Conservation (phyloP, 2,797 vertebrate genomes). For the Neomorphus geoffroyi region DNA sequence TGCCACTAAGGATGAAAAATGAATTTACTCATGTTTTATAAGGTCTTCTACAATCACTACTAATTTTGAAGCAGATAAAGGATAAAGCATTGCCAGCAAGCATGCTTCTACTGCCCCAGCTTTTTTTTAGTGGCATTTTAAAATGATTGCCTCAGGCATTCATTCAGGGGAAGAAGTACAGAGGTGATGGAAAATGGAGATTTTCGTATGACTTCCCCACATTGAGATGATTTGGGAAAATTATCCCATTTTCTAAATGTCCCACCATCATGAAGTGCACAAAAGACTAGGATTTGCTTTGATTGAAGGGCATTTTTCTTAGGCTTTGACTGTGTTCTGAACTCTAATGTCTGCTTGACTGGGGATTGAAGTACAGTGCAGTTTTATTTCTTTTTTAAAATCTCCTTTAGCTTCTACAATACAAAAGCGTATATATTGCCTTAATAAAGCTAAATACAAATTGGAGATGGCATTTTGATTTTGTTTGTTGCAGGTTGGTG, state of each 20-base stretch:
- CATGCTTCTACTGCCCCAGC: neutral
- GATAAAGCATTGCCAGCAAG: neutral
- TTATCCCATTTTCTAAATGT: constrained; percentile 64
- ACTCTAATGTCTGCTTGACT: constrained; percentile 7
- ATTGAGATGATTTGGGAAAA: constrained; percentile 61
- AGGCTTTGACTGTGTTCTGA: constrained; percentile 12
- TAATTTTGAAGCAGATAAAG: constrained; percentile 34
- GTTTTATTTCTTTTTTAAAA: neutral
- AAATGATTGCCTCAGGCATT: constrained; percentile 7
- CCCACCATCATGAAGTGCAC: constrained; percentile 13
- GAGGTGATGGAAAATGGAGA: constrained; percentile 21
- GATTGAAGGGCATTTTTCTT: constrained; percentile 47
- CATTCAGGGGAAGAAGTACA: constrained; percentile 25
- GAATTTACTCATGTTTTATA: constrained; percentile 13
- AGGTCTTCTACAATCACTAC: neutral
- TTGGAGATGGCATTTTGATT: neutral
- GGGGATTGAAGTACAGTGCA: neutral
- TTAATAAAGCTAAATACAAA: neutral
- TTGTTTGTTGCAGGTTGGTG: neutral
- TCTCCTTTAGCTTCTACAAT: neutral
- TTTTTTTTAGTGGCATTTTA: neutral
- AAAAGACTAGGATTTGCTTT: constrained; percentile 56
- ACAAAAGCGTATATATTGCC: neutral
- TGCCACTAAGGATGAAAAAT: neutral
- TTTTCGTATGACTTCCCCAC: constrained; percentile 23